Conservation (phyloP, 2,888 invertebrate genomes). For the Torymus aiolomorphi region DNA sequence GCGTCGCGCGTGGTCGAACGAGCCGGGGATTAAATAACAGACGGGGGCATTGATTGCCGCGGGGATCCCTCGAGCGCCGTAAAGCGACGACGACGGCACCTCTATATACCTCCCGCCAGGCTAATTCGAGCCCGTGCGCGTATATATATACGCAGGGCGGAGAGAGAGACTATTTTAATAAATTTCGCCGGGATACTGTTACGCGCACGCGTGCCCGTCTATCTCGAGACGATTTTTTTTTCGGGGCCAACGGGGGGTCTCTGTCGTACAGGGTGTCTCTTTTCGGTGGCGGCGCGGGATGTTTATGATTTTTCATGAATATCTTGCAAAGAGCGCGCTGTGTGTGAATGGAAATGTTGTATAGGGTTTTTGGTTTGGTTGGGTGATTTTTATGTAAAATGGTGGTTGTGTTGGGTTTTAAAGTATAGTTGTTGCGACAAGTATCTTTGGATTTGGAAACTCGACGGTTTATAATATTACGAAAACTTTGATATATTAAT, state of each 20-base stretch:
- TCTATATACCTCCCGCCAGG: slow-evolving; percentile 35
- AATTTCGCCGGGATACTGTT: slow-evolving; percentile 38
- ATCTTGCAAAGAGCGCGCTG: neutral
- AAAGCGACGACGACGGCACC: slow-evolving; percentile 42
- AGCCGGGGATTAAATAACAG: slow-evolving; percentile 65
- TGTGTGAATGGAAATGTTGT: no score
- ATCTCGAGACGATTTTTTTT: no score
- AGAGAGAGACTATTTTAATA: slow-evolving; percentile 53
- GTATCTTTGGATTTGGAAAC: no score
- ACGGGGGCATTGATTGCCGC: slow-evolving; percentile 64
- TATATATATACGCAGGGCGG: slow-evolving; percentile 36
- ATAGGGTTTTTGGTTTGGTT: no score
- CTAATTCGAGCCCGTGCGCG: slow-evolving; percentile 39
- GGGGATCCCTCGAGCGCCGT: slow-evolving; percentile 58
- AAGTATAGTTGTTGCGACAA: no score
- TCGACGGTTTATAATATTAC: no score
- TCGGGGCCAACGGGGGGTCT: no score
- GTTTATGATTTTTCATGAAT: slow-evolving; percentile 29
- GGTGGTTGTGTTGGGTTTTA: no score
- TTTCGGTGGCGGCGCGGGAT: neutral
- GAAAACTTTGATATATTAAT: no score
- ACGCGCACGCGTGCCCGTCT: slow-evolving; percentile 11
- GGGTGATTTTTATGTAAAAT: no score
- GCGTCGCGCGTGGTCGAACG: slow-evolving; percentile 56
- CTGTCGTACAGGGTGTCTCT: no score